phyloP scores from a whole-genome alignment of 2,888 invertebrate genomes.

The Chrysina gloriosa region DNA sequence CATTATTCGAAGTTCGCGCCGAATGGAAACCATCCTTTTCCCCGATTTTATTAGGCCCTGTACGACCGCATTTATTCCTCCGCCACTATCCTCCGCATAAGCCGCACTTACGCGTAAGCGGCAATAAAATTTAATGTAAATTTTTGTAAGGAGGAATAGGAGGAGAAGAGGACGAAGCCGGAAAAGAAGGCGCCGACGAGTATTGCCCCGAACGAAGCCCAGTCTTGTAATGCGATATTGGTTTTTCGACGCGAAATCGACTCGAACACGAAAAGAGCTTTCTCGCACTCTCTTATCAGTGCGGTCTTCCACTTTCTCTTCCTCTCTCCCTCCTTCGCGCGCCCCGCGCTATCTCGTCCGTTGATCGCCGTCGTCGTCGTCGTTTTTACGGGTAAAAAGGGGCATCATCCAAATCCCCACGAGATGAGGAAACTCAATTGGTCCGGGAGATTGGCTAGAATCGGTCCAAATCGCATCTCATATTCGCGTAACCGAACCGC shows the following conservation, averaged over 20 bases:
- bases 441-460: conserved; percentile 59
- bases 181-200: neutral
- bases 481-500: conserved; percentile 53
- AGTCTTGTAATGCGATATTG: conserved; percentile 62
- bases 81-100: conserved; percentile 29
- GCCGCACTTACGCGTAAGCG: conserved; percentile 55
- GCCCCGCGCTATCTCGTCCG: neutral
- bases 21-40: neutral
- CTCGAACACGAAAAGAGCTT: conserved; percentile 33
- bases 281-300: conserved; percentile 7
- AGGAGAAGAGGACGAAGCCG: neutral
- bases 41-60: conserved; percentile 28
- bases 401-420: conserved; percentile 55
- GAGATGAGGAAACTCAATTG: conserved; percentile 61
- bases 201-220: neutral
- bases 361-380: conserved; percentile 19
- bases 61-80: conserved; percentile 19
- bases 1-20: neutral
- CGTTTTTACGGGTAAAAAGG: conserved; percentile 23
- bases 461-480: conserved; percentile 60
- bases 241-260: conserved; percentile 46
- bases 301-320: conserved; percentile 22
- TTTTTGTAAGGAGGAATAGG: conserved; percentile 58
- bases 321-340: neutral
- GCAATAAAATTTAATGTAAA: conserved; percentile 64